Evolutionary conservation across 2,113 vertebrate genomes (phyloP), one percentile per base, ranked within the genome.

Genomic region (Laticauda laticaudata): DNA sequence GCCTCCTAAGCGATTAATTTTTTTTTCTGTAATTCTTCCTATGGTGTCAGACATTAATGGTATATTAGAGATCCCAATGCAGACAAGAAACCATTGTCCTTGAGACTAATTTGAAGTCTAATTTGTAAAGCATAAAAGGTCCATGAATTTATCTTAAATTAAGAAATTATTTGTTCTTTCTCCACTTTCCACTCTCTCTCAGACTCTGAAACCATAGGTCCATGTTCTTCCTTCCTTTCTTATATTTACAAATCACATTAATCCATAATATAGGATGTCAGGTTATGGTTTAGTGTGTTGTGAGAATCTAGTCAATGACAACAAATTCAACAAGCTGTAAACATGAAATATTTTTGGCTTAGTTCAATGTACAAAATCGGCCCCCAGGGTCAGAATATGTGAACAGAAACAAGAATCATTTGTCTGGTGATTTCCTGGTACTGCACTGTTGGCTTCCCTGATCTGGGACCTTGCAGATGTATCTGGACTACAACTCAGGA

Each of bases 61-160:
- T 93, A 92, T 75, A 53, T 85, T 6, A 75, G 89, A 55, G 48
- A 86, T 87, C 92, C 88, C 93, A 86, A 26, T 51, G 69, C 2
- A 0, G 55, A 54, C 75, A 0, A 0, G 53, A 89, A 0, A 92
- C 69, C 3, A 92, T 3, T 86, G 51, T 29, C 64, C 86, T 90
- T 95, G 88, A 92, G 94, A 93, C 90, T 87, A 87, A 54, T 0
- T 59, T 93, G 93, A 92, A 94, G 91, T 88, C 86, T 91, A 43
- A 93, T 0, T 0, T 85, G 69, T 26, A 0, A 87, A 91, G 64
- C 89, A 87, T 88, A 54, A 56, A 91, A 90, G 51, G 14, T 48
- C 56, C 3, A 7, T 87, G 24, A 8, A 45, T 90, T 85, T 18
- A 15, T n/a, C 9, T 8, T 18, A 45, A 55, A 24, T 69, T 51